Percentiles rank a stretch among this genome's conserved stretches.
Evolutionary conservation across 2,797 vertebrate species (phyloP).

Genomic region (Phoebastria nigripes): DNA sequence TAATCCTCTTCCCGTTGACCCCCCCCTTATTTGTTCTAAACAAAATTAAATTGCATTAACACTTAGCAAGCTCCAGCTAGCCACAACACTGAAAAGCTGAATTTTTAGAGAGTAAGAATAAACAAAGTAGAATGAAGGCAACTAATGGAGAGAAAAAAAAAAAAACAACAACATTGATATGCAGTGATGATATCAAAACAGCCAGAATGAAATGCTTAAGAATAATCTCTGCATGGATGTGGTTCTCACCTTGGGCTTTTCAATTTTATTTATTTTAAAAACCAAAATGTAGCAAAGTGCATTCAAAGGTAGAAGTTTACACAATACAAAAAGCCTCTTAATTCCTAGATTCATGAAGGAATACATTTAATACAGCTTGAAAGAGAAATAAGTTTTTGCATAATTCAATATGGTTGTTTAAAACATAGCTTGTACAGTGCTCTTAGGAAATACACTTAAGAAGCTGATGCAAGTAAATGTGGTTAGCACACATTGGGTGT

Average conservation of each 20-base stretch:
- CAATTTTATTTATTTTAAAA: conserved; percentile 28
- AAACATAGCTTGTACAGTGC: neutral
- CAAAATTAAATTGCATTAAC: conserved; percentile 70
- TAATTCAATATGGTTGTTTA: conserved; percentile 32
- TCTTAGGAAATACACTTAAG: conserved; percentile 42
- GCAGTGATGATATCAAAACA: conserved; percentile 66
- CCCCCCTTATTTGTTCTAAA: conserved; percentile 55
- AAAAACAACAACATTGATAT: neutral
- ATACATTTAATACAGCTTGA: conserved; percentile 38
- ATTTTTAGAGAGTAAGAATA: conserved; percentile 68
- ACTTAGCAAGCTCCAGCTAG: conserved; percentile 81
- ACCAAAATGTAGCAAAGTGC: conserved; percentile 44
- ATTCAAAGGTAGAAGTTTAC: conserved; percentile 36
- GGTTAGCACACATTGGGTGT: neutral
- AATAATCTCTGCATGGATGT: conserved; percentile 88
- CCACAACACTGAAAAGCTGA: conserved; percentile 76
- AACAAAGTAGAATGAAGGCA: conserved; percentile 68
- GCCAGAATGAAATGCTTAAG: conserved; percentile 71
- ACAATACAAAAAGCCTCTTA: neutral
- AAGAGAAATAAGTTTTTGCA: conserved; percentile 7
- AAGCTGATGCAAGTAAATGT: neutral
- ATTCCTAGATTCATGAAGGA: conserved; percentile 40
- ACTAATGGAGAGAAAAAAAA: conserved; percentile 51
- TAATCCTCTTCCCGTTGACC: conserved; percentile 53
- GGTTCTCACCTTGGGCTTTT: conserved; percentile 58